These are phyloP conservation scores for Xerus inauris DNA, from an alignment of 2,113 vertebrate genomes.

Conservation along the genomic window DNA sequence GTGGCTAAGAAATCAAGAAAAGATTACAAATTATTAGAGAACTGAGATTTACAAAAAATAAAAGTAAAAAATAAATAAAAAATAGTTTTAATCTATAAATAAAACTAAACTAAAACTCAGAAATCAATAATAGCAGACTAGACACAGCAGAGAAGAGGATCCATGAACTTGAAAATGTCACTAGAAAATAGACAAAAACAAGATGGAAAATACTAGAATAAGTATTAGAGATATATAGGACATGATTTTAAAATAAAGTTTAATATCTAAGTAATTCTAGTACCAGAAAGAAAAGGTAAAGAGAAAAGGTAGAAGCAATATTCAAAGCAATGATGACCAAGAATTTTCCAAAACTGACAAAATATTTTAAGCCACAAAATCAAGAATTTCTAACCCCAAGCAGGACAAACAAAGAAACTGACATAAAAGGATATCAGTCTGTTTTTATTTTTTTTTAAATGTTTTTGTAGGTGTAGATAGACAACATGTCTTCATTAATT, in stretches of 20 bases:
- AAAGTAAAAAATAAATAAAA: not conserved
- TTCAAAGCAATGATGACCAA: not conserved
- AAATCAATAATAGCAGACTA: not conserved
- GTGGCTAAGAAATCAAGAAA: not conserved
- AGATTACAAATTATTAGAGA: not conserved
- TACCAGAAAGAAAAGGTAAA: not conserved
- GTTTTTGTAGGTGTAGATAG: too few relatives aligned
- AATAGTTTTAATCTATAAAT: not conserved
- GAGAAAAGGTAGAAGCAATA: not conserved
- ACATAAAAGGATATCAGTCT: not conserved
- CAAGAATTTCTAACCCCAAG: not conserved
- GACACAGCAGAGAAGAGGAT: not conserved
- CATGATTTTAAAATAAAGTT: not conserved
- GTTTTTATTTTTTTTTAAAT: too few relatives aligned
- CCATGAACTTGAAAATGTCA: not conserved
- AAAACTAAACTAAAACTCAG: constrained; percentile 11
- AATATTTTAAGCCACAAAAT: not conserved
- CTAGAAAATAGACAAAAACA: not conserved
- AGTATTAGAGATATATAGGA: not conserved
- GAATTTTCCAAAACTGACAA: not conserved
- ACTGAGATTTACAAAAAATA: not conserved
- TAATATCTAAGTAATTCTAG: not conserved
- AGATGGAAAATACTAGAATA: not conserved
- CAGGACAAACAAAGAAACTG: not conserved
- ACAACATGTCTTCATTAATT: too few relatives aligned